Percentiles rank a stretch among this genome's conserved stretches.
These are phyloP conservation scores for Helicolenus hilgendorfi DNA, from an alignment of 2,797 vertebrate genomes.

Conservation along the genomic window DNA sequence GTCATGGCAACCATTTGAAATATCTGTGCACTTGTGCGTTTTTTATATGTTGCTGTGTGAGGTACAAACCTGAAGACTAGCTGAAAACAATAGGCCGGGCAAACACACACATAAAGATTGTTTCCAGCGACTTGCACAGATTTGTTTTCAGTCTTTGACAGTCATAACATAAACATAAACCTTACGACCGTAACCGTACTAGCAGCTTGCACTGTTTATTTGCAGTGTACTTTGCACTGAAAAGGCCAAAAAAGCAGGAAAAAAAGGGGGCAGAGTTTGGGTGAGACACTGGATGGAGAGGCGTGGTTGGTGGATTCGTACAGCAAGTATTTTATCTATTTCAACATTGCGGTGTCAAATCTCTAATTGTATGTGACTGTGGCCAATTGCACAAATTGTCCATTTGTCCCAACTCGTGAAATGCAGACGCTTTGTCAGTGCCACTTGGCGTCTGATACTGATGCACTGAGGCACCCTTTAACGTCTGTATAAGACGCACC, in stretches of 20 bases:
- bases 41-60: neutral
- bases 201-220: neutral
- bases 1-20: slow-evolving; percentile 9
- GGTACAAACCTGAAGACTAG: neutral
- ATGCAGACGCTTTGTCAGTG: too few species aligned
- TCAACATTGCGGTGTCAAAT: neutral
- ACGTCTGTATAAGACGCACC: too few species aligned
- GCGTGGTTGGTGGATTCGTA: neutral
- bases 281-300: neutral
- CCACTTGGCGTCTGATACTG: too few species aligned
- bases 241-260: neutral
- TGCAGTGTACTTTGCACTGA: neutral
- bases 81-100: neutral
- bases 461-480: neutral
- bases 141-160: neutral
- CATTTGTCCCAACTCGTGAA: neutral
- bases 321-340: neutral
- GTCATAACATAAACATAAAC: neutral
- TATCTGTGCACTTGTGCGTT: neutral
- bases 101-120: neutral
- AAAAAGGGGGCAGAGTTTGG: neutral
- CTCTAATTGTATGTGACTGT: slow-evolving; percentile 10
- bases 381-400: neutral
- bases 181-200: neutral
- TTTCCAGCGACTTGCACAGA: neutral